These are phyloP conservation scores for Riptortus pedestris DNA, from an alignment of 1,140 invertebrate species.

Conservation along the genomic window DNA sequence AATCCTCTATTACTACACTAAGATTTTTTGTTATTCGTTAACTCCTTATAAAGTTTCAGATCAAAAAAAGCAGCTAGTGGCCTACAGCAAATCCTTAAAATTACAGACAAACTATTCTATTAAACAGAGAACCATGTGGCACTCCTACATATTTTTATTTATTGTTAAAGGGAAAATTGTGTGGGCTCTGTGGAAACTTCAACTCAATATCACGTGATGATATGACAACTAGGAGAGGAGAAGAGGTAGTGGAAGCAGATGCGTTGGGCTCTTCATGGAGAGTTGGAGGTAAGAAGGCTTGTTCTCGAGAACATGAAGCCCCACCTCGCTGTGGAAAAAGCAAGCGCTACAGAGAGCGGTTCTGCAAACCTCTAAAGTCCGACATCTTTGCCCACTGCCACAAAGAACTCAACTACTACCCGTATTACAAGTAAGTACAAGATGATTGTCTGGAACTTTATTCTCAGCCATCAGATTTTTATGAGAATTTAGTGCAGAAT, in stretches of 20 bases:
- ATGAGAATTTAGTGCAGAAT: too few relatives aligned
- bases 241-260: conserved; percentile 44
- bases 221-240: conserved; percentile 56
- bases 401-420: conserved; percentile 58
- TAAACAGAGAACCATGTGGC: too few relatives aligned
- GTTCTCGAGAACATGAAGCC: conserved; percentile 39
- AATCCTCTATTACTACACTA: too few relatives aligned
- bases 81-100: too few relatives aligned
- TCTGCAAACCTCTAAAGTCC: conserved; percentile 35
- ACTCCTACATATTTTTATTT: too few relatives aligned
- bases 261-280: conserved; percentile 76
- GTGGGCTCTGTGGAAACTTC: conserved; percentile 89
- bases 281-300: conserved; percentile 64
- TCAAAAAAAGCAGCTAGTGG: too few relatives aligned
- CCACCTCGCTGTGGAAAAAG: conserved; percentile 29
- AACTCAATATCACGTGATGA: conserved; percentile 67
- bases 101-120: too few relatives aligned
- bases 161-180: conserved; percentile 59
- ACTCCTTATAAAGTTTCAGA: too few relatives aligned
- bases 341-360: conserved; percentile 27
- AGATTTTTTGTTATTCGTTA: too few relatives aligned
- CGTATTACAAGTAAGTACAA: conserved; percentile 57
- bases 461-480: too few relatives aligned
- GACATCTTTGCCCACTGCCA: conserved; percentile 57
- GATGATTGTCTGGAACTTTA: too few relatives aligned